phyloP scores from a whole-genome alignment of 2,888 invertebrate genomes.

The Phoenoteleia sp. region DNA sequence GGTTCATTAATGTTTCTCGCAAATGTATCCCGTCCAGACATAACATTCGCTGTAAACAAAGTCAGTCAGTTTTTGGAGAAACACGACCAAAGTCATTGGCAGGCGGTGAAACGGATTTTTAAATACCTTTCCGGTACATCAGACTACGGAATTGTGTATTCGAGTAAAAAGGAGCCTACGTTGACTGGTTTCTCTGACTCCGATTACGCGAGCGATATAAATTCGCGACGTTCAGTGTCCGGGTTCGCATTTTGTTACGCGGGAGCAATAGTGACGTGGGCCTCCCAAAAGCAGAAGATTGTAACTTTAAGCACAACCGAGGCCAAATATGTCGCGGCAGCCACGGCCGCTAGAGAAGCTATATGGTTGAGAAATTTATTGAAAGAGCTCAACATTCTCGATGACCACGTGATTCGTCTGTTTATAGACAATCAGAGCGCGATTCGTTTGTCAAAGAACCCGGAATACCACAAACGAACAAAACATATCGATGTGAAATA shows the following conservation, averaged over 20 bases:
- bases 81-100: neutral
- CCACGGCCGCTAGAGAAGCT: conserved; percentile 12
- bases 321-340: conserved; percentile 37
- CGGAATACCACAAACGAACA: conserved; percentile 40
- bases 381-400: neutral
- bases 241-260: neutral
- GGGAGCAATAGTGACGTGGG: neutral
- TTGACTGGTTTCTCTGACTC: neutral
- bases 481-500: conserved; percentile 26
- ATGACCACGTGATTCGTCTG: neutral
- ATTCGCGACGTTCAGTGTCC: neutral
- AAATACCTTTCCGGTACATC: neutral
- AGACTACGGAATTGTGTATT: neutral
- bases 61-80: conserved; percentile 24
- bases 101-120: neutral
- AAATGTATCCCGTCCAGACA: conserved; percentile 40
- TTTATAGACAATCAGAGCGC: conserved; percentile 53
- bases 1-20: conserved; percentile 53
- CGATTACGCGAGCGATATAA: neutral
- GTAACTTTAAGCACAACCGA: conserved; percentile 20
- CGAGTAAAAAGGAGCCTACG: no score
- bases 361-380: conserved; percentile 18
- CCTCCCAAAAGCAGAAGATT: conserved; percentile 7
- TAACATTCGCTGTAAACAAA: conserved; percentile 45
- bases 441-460: conserved; percentile 10